These are phyloP conservation scores for Pseudonaja textilis DNA, from an alignment of 2,113 vertebrate genomes.

Conservation along the genomic window DNA sequence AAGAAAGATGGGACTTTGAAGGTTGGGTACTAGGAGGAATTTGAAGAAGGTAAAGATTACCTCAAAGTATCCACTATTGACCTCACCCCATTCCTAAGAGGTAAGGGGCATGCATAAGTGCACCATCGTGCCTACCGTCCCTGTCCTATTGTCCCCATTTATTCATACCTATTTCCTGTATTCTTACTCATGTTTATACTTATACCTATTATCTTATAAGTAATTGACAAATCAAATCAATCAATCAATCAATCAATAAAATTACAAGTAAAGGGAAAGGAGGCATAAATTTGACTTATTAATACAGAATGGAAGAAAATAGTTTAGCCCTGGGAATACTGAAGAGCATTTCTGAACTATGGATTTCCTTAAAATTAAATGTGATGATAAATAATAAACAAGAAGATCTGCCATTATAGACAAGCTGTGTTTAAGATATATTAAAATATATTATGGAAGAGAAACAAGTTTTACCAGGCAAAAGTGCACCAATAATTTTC, in stretches of 20 bases:
- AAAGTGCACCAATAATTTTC: not conserved
- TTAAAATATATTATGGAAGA: not conserved
- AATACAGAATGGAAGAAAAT: not conserved
- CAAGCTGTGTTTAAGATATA: not conserved
- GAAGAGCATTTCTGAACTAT: not conserved
- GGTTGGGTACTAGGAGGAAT: not conserved
- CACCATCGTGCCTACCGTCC: too few species aligned
- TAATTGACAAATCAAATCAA: too few species aligned
- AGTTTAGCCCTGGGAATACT: not conserved
- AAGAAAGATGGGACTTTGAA: not conserved
- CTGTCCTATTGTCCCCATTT: too few species aligned
- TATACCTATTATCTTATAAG: too few species aligned
- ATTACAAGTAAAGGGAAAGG: not conserved
- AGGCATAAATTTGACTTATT: not conserved
- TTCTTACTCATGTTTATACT: too few species aligned
- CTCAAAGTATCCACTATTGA: too few species aligned
- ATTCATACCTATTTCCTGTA: too few species aligned
- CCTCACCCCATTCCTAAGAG: too few species aligned
- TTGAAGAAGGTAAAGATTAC: not conserved
- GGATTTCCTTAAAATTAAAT: not conserved
- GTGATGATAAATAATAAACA: not conserved
- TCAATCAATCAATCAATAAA: too few species aligned
- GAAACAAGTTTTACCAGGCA: not conserved
- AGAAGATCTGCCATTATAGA: not conserved
- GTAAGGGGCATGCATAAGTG: too few species aligned